Evolutionary conservation across 2,113 vertebrate genomes (phyloP).

Genomic region (Pardalotus punctatus): DNA sequence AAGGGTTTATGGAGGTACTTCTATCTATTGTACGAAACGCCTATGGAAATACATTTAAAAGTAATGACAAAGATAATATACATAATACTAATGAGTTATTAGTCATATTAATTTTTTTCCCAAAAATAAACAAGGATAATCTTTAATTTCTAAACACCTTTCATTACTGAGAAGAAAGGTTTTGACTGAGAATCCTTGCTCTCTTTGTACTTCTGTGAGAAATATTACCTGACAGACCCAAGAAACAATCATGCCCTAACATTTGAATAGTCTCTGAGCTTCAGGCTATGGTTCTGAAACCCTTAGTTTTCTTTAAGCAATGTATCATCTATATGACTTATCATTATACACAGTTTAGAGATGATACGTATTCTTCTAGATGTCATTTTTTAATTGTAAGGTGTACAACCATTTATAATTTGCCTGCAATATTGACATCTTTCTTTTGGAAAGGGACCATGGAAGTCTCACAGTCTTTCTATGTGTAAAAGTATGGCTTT

Average conservation of each 20-base stretch:
- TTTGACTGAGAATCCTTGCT: not conserved
- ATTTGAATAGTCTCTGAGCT: not conserved
- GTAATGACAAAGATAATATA: not conserved
- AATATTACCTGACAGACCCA: not conserved
- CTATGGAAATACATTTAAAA: not conserved
- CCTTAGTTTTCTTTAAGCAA: not conserved
- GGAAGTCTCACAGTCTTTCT: not conserved
- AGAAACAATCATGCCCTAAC: not conserved
- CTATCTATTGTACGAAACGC: not conserved
- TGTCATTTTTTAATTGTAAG: not conserved
- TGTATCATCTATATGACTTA: not conserved
- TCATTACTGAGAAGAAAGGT: not conserved
- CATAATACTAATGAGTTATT: not conserved
- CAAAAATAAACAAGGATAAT: not conserved
- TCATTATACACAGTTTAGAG: not conserved
- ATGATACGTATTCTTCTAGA: not conserved
- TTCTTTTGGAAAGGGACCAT: not conserved
- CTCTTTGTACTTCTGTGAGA: not conserved
- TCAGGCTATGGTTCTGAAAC: not conserved
- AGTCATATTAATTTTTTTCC: not conserved
- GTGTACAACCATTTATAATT: not conserved
- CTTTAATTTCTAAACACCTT: not conserved
- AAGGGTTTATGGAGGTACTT: not conserved
- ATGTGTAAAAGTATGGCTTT: not conserved
- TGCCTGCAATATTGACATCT: not conserved